A percentile compares a stretch with the other conserved stretches of the same genome.
Conservation (phyloP, 2,113 vertebrate species). For the Dendropsophus ebraccatus region DNA sequence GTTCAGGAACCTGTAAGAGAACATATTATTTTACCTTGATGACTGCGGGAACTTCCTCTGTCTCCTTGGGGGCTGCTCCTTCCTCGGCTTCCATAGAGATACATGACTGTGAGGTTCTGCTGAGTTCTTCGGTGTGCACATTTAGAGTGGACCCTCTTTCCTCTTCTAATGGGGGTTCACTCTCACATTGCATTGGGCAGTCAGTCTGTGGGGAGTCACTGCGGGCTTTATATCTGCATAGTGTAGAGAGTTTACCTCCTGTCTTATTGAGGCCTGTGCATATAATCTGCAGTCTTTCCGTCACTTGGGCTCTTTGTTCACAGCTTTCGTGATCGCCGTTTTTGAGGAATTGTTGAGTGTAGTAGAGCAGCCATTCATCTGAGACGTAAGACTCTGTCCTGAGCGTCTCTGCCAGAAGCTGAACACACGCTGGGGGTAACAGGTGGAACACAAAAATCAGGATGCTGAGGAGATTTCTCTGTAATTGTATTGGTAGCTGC, state of each 20-base stretch:
- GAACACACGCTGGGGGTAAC: not conserved
- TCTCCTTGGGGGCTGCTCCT: not conserved
- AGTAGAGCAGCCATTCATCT: slow-evolving; percentile 23
- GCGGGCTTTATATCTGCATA: not conserved
- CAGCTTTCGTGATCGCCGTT: not conserved
- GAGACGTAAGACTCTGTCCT: not conserved
- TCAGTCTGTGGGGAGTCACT: too few species aligned
- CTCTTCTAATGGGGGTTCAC: not conserved
- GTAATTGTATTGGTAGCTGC: not conserved
- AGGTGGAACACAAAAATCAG: not conserved
- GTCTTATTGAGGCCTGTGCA: not conserved
- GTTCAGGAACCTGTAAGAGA: too few species aligned
- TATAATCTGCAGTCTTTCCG: not conserved
- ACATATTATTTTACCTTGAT: slow-evolving; percentile 1
- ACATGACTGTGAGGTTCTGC: not conserved
- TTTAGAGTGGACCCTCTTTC: not conserved
- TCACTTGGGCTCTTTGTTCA: not conserved
- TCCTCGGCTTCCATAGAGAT: not conserved
- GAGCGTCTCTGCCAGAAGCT: not conserved
- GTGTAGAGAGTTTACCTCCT: not conserved
- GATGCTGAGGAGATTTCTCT: slow-evolving; percentile 45
- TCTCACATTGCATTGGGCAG: not conserved
- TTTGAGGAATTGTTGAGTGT: not conserved
- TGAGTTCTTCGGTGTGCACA: not conserved
- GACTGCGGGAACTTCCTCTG: not conserved